phyloP scores from a whole-genome alignment of 2,797 vertebrate species.

The Pangasius macronema region DNA sequence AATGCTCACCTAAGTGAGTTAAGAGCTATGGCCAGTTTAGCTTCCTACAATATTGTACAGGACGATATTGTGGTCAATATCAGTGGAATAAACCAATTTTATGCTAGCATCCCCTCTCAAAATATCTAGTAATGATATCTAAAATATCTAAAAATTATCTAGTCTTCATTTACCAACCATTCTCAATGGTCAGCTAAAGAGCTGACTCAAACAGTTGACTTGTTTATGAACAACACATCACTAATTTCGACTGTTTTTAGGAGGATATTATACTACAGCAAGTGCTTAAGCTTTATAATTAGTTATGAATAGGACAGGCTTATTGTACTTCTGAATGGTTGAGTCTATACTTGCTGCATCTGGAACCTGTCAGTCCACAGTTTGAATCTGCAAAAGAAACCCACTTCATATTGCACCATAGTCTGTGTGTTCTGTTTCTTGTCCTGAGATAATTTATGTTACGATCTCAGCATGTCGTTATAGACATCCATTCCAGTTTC shows the following conservation, averaged over 20 bases:
- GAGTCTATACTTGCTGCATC: neutral
- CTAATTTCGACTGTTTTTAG: neutral
- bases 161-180: neutral
- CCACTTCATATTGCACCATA: neutral
- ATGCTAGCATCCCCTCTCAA: no score
- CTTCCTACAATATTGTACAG: neutral
- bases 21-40: neutral
- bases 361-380: constrained; percentile 6
- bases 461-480: neutral
- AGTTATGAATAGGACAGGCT: neutral
- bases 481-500: neutral
- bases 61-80: neutral
- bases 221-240: neutral
- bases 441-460: neutral
- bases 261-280: neutral
- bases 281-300: neutral
- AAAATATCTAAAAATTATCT: neutral
- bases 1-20: neutral
- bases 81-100: neutral
- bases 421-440: neutral
- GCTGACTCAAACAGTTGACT: neutral
- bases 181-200: neutral
- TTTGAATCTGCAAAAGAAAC: neutral
- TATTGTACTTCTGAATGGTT: no score
- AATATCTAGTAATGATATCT: no score